Base-by-base conservation (phyloP, 2,888 invertebrate genomes). In the Apeira syringaria region DNA sequence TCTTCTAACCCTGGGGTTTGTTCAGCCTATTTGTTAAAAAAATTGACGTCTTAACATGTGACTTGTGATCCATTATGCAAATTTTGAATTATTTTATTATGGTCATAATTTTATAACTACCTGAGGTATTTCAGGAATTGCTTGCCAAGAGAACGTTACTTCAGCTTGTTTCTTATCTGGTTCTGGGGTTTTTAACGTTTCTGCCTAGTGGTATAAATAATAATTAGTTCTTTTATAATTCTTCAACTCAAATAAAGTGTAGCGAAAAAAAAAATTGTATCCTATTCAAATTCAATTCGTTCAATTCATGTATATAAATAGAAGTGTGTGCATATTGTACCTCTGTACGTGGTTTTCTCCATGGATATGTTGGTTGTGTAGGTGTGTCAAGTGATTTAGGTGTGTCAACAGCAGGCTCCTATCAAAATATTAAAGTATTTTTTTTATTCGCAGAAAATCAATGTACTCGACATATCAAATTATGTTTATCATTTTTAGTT, bases 51-150 rank as follows among this genome's bases (percentile, higher is more conserved):
- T 24, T 32, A 6, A 8, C 13, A 24, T 2, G 5, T 3, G 2
- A 5, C 13, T 5, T 22, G 11, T 11, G 15, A 5, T 8, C 3
- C 24, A 24, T 9, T 9, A 9, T 24, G n/a, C n/a, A n/a, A 24
- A 8, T 9, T 24, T 9, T 24, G 9, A 9, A n/a, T n/a, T n/a
- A n/a, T n/a, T n/a, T n/a, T 3, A 8, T 3, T n/a, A 3, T 9
- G 9, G 8, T 24, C 3, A 7, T 24, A 5, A 20, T 20, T 20
- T 40, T 40, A 36, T 57, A 6, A 59, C 42, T 87, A 88, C 88
- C 88, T 88, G 87, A 60, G 87, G 86, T 65, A 88, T 74, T 76
- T 87, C 88, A 51, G 88, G 87, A 64, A 88, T 88, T 28, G 74
- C 73, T 51, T 87, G 67, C 88, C 88, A 88, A 48, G 88, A 88